Conservation (phyloP, 2,888 invertebrate species). For the Tineola bisselliella region DNA sequence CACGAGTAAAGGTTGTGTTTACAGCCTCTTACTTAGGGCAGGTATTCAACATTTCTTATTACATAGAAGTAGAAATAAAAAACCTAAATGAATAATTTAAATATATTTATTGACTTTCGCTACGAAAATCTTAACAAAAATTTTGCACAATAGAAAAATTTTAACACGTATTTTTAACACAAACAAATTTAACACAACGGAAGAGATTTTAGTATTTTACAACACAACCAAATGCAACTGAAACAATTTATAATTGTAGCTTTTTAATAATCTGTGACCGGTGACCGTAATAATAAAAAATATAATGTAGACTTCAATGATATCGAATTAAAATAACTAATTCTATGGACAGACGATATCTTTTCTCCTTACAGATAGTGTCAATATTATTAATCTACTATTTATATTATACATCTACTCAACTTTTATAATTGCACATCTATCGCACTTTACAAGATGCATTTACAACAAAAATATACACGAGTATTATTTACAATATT, state of each 20-base stretch:
- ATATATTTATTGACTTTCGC: slow-evolving; percentile 10
- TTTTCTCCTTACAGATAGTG: slow-evolving; percentile 38
- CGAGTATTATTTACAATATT: slow-evolving; percentile 43
- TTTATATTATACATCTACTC: slow-evolving; percentile 54
- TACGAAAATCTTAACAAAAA: neutral
- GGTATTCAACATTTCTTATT: no score
- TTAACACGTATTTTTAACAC: neutral
- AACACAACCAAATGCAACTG: neutral
- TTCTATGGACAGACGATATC: slow-evolving; percentile 48
- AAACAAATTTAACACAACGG: slow-evolving; percentile 8
- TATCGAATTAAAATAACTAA: slow-evolving; percentile 36
- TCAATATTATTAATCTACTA: slow-evolving; percentile 21
- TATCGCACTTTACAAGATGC: slow-evolving; percentile 66
- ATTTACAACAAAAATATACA: slow-evolving; percentile 66
- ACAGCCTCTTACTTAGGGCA: no score
- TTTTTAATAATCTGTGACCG: neutral
- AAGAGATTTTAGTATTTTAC: neutral
- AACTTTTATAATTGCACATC: slow-evolving; percentile 61
- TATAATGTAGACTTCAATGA: slow-evolving; percentile 5
- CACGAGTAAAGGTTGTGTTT: no score
- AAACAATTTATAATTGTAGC: neutral
- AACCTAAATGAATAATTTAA: neutral
- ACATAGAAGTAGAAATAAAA: no score
- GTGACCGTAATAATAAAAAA: neutral
- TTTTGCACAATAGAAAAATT: neutral